Percentiles rank a stretch among this genome's conserved stretches.
Conservation (phyloP, 2,113 vertebrate genomes). For the Dendrocopos noguchii region DNA sequence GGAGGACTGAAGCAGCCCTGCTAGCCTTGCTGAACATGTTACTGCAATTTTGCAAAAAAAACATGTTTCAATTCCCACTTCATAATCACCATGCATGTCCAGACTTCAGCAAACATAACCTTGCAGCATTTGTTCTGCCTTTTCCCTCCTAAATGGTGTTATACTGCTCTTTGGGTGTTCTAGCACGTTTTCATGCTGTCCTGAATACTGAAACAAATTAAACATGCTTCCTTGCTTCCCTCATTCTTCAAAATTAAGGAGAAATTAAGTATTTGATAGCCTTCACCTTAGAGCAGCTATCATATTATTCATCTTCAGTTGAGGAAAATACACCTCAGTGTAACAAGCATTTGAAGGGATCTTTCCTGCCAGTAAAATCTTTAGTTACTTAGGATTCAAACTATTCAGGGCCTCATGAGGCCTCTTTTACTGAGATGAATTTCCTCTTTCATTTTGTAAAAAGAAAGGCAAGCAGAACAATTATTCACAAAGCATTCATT, state of each 20-base stretch:
- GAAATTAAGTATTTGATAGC: background rate
- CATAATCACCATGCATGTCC: background rate
- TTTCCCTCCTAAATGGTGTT: background rate
- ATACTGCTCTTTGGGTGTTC: background rate
- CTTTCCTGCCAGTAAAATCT: background rate
- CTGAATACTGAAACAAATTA: background rate
- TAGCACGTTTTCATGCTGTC: background rate
- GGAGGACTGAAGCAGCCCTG: constrained; percentile 84
- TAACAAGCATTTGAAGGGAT: background rate
- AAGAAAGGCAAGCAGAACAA: background rate
- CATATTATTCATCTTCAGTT: background rate
- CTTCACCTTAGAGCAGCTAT: background rate
- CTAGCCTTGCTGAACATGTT: constrained; percentile 75
- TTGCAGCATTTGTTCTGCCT: background rate
- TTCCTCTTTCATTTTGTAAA: background rate
- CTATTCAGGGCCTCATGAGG: background rate
- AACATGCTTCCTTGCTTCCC: background rate
- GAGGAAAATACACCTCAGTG: background rate
- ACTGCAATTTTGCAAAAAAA: constrained; percentile 59
- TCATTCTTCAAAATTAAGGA: background rate
- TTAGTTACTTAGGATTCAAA: background rate
- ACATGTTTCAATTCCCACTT: background rate
- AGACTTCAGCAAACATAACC: background rate
- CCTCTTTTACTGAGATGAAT: background rate
- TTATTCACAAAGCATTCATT: background rate